phyloP scores from a whole-genome alignment of 2,113 vertebrate genomes.

The Solea senegalensis region DNA sequence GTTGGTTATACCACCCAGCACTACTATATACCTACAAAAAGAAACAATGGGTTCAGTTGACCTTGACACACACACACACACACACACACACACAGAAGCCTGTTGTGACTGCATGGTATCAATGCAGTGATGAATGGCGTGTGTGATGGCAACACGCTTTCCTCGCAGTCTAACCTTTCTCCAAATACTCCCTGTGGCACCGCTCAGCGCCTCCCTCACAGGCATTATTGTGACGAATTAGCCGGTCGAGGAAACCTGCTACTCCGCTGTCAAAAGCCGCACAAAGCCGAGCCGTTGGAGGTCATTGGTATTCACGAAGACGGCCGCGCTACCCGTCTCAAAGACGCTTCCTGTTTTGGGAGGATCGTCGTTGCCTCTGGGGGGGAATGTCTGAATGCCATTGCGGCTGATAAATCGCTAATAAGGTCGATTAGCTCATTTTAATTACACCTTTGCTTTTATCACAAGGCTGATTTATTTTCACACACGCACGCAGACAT shows the following conservation, averaged over 20 bases:
- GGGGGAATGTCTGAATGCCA: constrained; percentile 42
- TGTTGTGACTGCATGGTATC: constrained; percentile 6
- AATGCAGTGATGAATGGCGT: constrained; percentile 51
- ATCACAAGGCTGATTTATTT: constrained; percentile 52
- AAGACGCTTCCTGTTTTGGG: constrained; percentile 44
- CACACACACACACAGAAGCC: neutral
- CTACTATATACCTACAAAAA: no score
- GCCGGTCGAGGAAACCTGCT: constrained; percentile 49
- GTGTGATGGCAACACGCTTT: constrained; percentile 29
- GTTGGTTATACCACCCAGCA: no score
- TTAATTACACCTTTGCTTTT: constrained; percentile 63
- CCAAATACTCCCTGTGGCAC: constrained; percentile 51
- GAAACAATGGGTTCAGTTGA: no score
- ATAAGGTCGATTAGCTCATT: constrained; percentile 64
- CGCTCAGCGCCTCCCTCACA: constrained; percentile 39
- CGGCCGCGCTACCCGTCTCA: constrained; percentile 39
- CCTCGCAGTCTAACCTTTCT: constrained; percentile 64
- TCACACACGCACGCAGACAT: neutral
- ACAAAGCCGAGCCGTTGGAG: constrained; percentile 10
- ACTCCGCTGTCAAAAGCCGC: constrained; percentile 57
- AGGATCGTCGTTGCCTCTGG: constrained; percentile 26
- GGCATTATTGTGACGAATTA: constrained; percentile 53
- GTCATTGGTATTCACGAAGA: constrained; percentile 62
- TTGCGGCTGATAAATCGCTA: constrained; percentile 59
- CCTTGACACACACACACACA: no score